Base-by-base conservation (phyloP, 1,140 invertebrate genomes). In the Subanguina moxae region DNA sequence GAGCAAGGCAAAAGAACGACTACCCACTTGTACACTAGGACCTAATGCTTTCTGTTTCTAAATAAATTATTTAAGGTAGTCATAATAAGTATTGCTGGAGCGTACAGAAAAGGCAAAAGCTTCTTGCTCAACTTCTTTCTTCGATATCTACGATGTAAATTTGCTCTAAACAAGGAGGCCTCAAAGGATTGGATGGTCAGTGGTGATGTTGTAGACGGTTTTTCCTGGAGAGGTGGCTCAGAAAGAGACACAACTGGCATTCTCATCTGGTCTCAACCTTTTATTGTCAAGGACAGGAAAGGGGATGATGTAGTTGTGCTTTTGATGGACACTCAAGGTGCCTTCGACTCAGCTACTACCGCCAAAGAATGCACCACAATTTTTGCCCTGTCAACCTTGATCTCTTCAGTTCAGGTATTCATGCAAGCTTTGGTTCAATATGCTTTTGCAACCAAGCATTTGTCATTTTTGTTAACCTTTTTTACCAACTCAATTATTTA, bases 101-200 rank as follows among this genome's bases (percentile, higher is more conserved):
- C 94, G 32, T 98, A 97, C 84, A 87, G 96, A 8, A 98, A 98
- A 85, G 96, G 96, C 74, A 94, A 94, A 85, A 92, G 90, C 25
- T 94, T 94, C 84, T 84, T 94, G 28, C 85, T 94, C 0, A 90
- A 96, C 84, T 95, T 95, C 84, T 93, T 95, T 82, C 86, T 96
- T 1, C 85, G 92, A 75, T 95, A 93, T 83, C 88, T 92, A 86
- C 27, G 38, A 61, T 32, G 38, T 21, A 61, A 61, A 61, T 23
- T 5, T 13, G 3, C 28, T 27, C 69, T 1, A 1, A 30, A 9
- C 87, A 88, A 65, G 1, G 23, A 43, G 1, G 11, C 32, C 11
- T 11, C 32, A 38, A 5, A 3, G 11, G 76, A 76, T n/a, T 82
- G 80, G 80, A 30, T 82, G 23, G 62, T 61, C 17, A 78, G 78